Conservation (phyloP, 1,140 invertebrate species). For the Drosophila varians region DNA sequence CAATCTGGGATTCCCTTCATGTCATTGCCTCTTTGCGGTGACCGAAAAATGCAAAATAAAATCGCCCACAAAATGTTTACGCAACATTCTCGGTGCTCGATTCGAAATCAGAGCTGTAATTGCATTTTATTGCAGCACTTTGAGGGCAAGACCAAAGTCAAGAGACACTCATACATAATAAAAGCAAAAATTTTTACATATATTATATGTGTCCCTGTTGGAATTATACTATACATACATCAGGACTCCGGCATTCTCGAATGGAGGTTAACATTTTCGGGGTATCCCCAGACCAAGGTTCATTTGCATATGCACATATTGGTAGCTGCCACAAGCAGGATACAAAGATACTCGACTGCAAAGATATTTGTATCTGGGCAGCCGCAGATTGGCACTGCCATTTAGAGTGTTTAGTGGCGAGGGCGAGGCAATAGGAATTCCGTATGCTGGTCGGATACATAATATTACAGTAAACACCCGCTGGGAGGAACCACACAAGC, state of each 20-base stretch:
- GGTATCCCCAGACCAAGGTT: slow-evolving; percentile 23
- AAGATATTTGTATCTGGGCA: slow-evolving; percentile 58
- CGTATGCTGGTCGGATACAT: slow-evolving; percentile 22
- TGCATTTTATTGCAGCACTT: slow-evolving; percentile 65
- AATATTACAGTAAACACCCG: background rate
- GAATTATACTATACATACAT: slow-evolving; percentile 7
- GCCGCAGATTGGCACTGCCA: slow-evolving; percentile 30
- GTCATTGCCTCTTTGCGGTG: slow-evolving; percentile 40
- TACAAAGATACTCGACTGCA: slow-evolving; percentile 22
- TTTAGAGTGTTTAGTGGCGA: slow-evolving; percentile 31
- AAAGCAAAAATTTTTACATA: too few species aligned
- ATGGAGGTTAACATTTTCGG: slow-evolving; percentile 31
- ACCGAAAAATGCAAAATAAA: slow-evolving; percentile 62
- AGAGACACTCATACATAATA: slow-evolving; percentile 38
- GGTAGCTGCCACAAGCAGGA: slow-evolving; percentile 11
- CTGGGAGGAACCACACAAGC: background rate
- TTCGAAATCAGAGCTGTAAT: slow-evolving; percentile 64
- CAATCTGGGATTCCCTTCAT: slow-evolving; percentile 2
- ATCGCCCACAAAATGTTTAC: slow-evolving; percentile 70
- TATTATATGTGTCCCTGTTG: slow-evolving; percentile 23
- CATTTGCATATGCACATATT: slow-evolving; percentile 69
- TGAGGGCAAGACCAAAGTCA: slow-evolving; percentile 31
- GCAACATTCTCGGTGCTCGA: slow-evolving; percentile 48
- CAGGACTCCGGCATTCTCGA: background rate
- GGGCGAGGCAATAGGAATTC: slow-evolving; percentile 41